Evolutionary conservation across 2,113 vertebrate species (phyloP).

Genomic region (Ptychochromis oligacanthus): DNA sequence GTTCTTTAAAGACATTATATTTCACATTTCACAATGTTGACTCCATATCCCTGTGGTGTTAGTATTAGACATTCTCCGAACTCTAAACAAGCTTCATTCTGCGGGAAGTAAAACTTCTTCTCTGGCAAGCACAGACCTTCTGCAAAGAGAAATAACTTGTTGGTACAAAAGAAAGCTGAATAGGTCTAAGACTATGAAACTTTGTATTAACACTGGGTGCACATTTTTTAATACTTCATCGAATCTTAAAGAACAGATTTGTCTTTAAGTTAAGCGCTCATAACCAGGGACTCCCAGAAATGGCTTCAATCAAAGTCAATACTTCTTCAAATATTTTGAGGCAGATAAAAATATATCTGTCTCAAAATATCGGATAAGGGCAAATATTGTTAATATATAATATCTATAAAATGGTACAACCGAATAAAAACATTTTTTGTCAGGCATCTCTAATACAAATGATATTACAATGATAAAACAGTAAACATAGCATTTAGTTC

Average conservation of each 20-base stretch:
- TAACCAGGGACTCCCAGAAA: background rate
- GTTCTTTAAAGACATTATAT: constrained; percentile 54
- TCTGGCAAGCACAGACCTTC: constrained; percentile 13
- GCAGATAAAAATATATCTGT: background rate
- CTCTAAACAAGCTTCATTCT: constrained; percentile 62
- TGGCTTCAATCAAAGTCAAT: background rate
- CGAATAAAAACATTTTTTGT: background rate
- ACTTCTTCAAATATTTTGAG: background rate
- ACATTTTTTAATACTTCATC: background rate
- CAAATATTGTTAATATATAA: background rate
- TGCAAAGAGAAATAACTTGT: constrained; percentile 22
- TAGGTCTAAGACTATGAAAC: constrained; percentile 14
- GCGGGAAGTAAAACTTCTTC: constrained; percentile 44
- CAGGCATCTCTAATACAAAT: background rate
- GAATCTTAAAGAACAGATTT: background rate
- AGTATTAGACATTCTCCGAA: constrained; percentile 54
- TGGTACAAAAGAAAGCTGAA: constrained; percentile 12
- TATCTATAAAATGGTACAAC: no score
- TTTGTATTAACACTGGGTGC: constrained; percentile 5
- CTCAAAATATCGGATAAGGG: no score
- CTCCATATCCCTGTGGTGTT: constrained; percentile 49
- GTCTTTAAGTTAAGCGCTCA: background rate
- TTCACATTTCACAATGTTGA: constrained; percentile 62
- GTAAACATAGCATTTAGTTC: background rate
- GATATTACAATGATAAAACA: background rate